Percentiles rank a stretch among this genome's conserved stretches.
Evolutionary conservation across 2,888 invertebrate species (phyloP).

Genomic region (Pammene aurita): DNA sequence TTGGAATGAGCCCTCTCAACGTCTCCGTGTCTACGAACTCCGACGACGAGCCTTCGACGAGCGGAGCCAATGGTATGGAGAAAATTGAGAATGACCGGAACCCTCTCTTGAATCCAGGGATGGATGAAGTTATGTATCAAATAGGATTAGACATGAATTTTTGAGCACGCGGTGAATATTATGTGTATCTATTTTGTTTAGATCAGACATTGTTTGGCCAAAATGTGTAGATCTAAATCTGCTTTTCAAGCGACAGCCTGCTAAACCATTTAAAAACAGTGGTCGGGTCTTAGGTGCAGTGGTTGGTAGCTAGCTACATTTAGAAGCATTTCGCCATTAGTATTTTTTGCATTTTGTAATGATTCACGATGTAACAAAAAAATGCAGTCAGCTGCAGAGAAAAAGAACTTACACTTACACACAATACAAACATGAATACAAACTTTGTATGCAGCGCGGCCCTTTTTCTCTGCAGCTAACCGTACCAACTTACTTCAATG

Average conservation of each 20-base stretch:
- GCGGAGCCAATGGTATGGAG: constrained; percentile 56
- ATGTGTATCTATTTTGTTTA: constrained; percentile 49
- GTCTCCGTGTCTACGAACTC: constrained; percentile 63
- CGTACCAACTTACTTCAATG: too few relatives aligned
- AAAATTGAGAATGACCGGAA: constrained; percentile 46
- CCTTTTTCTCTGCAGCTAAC: too few relatives aligned
- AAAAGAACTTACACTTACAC: too few relatives aligned
- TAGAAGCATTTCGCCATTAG: not conserved
- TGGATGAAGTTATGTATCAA: constrained; percentile 84
- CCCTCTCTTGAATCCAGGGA: constrained; percentile 61
- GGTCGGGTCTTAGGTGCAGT: not conserved
- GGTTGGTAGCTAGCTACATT: not conserved
- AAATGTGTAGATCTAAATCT: constrained; percentile 12
- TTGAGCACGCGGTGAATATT: constrained; percentile 57
- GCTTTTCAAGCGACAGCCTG: not conserved
- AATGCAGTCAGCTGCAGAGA: too few relatives aligned
- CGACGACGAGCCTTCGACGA: constrained; percentile 46
- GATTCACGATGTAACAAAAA: too few relatives aligned
- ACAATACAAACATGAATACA: too few relatives aligned
- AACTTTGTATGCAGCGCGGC: too few relatives aligned
- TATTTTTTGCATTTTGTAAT: not conserved
- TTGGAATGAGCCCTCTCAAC: constrained; percentile 84
- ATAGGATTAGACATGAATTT: constrained; percentile 82
- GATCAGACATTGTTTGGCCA: not conserved
- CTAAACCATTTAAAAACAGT: constrained; percentile 14